Evolutionary conservation across 2,888 invertebrate genomes (phyloP), one percentile per base, ranked within the genome.

Genomic region (Chymomyza amoena): DNA sequence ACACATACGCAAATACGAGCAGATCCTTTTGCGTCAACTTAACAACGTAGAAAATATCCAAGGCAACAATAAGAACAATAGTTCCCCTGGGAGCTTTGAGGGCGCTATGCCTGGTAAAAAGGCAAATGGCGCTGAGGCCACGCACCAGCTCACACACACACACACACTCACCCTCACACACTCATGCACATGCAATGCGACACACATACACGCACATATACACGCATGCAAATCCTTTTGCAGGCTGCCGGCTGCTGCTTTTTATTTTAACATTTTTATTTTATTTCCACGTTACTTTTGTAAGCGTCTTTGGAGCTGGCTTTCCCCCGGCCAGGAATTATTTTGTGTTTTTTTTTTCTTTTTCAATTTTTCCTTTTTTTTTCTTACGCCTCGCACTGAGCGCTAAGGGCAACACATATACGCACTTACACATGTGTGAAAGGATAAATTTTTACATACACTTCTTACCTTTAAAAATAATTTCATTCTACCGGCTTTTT

Each of bases 11-110:
- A 78, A 68, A 67, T 78, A 87, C 80, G 74, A 73, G 75, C 77
- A 80, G 84, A 80, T 86, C 84, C 84, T 87, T 88, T 76, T 88
- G 88, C 87, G 87, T 88, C 84, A 87, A 84, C 84, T 88, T 88
- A 85, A 86, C 84, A 86, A 82, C 80, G 84, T 85, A 85, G 81
- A 78, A 64, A 84, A 87, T 85, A 79, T 84, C 84, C 83, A 80
- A 81, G 79, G 79, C 84, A 89, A 88, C 87, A 81, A 84, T 90
- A 88, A 89, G 83, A 87, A 87, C 89, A 90, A 90, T 90, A 87
- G 90, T 88, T 87, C 90, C 87, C 89, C 72, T 66, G 88, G 84
- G 89, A 85, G 67, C 60, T 60, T 65, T 73, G 72, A 69, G 69
- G 71, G 64, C 75, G 66, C 61, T 61, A 70, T 61, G 70, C 64